Conservation (phyloP, 2,888 invertebrate species). For the Gastrophysa polygoni region DNA sequence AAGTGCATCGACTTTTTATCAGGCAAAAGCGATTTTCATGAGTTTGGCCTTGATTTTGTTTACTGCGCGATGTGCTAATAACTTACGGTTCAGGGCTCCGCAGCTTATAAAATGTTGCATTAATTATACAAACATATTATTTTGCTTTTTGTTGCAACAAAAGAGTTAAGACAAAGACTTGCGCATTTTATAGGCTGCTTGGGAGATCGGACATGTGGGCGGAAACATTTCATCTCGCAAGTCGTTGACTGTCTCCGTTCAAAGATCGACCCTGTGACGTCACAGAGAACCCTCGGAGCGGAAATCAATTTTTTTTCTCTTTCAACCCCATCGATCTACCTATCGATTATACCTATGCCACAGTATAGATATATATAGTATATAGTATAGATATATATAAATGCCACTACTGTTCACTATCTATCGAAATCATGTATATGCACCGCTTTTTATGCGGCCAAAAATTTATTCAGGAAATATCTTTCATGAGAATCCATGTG, state of each 20-base stretch:
- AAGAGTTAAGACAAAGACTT: conserved; percentile 27
- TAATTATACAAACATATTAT: conserved; percentile 30
- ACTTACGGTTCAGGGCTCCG: conserved; percentile 45
- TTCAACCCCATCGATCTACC: background rate
- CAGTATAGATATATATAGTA: too few species aligned
- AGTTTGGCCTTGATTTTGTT: conserved; percentile 50
- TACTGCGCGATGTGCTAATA: conserved; percentile 49
- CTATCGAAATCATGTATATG: too few species aligned
- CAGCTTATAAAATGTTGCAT: conserved; percentile 35
- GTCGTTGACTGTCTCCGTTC: conserved; percentile 2
- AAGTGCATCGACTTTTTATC: conserved; percentile 53
- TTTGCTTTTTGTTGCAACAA: conserved; percentile 20
- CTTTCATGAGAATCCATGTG: too few species aligned
- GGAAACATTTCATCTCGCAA: background rate
- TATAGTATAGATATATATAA: too few species aligned
- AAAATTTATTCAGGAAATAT: too few species aligned
- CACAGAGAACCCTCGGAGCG: background rate
- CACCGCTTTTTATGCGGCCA: too few species aligned
- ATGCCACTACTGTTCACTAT: too few species aligned
- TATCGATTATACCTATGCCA: too few species aligned
- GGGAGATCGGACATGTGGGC: conserved; percentile 18
- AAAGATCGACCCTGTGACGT: background rate
- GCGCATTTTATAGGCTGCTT: conserved; percentile 12
- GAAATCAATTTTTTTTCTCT: background rate
- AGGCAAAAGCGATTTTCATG: conserved; percentile 47